phyloP scores from a whole-genome alignment of 2,797 vertebrate species.

The Lophotriccus pileatus region DNA sequence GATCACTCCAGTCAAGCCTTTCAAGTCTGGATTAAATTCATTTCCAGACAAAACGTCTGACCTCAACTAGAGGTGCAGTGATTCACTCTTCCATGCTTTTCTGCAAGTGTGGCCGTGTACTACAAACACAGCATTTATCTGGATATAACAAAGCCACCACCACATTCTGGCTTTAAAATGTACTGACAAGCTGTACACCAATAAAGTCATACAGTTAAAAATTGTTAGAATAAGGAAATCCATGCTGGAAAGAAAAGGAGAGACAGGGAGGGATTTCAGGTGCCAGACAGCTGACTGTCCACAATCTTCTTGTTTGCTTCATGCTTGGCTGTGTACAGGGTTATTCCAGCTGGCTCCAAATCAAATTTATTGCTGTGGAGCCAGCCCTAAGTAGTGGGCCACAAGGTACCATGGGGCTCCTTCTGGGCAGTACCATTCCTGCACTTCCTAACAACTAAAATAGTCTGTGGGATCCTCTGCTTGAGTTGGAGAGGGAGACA shows the following conservation, averaged over 20 bases:
- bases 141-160: not conserved
- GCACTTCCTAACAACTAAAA: not conserved
- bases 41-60: constrained; percentile 21
- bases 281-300: not conserved
- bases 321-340: not conserved
- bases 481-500: rapidly evolving
- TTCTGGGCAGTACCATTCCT: rapidly evolving
- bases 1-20: constrained; percentile 28
- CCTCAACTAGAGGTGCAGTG: not conserved
- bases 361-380: not conserved
- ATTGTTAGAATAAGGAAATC: not conserved
- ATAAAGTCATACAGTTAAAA: not conserved
- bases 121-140: not conserved
- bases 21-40: constrained; percentile 2
- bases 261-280: not conserved
- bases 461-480: not conserved
- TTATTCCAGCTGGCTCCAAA: not conserved
- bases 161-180: not conserved
- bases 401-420: rapidly evolving
- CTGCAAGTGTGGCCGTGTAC: not conserved
- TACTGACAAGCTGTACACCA: not conserved
- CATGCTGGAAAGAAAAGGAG: not conserved
- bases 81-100: not conserved
- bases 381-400: not conserved
- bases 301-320: not conserved